Conservation (phyloP, 2,797 vertebrate species). For the Spheniscus humboldti region DNA sequence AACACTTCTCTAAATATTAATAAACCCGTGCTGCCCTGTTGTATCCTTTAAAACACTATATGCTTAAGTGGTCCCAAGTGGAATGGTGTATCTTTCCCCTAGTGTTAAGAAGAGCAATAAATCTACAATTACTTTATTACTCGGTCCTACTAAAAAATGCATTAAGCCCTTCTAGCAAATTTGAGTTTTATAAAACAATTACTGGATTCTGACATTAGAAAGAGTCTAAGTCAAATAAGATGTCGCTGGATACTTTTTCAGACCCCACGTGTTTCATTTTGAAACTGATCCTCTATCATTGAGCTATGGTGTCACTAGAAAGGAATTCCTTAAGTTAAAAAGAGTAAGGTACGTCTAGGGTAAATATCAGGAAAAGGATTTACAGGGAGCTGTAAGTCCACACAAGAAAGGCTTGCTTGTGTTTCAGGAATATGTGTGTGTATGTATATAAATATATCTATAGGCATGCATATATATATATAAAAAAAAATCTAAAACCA, state of each 20-base stretch:
- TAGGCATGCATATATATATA: rapidly evolving
- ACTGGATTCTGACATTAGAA: not conserved
- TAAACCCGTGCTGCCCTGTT: not conserved
- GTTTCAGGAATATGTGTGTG: not conserved
- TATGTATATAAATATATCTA: too few species aligned
- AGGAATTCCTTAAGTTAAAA: not conserved
- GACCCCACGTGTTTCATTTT: not conserved
- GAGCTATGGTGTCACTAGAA: not conserved
- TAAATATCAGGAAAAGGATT: not conserved
- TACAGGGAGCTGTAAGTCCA: not conserved
- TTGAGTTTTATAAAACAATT: not conserved
- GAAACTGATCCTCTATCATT: not conserved
- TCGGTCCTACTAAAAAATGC: not conserved
- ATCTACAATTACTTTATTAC: not conserved
- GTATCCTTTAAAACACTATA: not conserved
- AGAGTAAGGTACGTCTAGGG: not conserved
- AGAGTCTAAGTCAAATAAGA: not conserved
- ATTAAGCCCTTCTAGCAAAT: conserved; percentile 2
- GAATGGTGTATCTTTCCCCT: not conserved
- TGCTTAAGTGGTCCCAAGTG: not conserved
- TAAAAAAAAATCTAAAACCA: not conserved
- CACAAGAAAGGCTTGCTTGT: not conserved
- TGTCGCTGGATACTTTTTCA: not conserved
- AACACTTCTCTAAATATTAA: not conserved
- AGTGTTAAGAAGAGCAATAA: not conserved